Evolutionary conservation across 1,140 invertebrate species (phyloP).

Genomic region (Drosophila nigromelanica): DNA sequence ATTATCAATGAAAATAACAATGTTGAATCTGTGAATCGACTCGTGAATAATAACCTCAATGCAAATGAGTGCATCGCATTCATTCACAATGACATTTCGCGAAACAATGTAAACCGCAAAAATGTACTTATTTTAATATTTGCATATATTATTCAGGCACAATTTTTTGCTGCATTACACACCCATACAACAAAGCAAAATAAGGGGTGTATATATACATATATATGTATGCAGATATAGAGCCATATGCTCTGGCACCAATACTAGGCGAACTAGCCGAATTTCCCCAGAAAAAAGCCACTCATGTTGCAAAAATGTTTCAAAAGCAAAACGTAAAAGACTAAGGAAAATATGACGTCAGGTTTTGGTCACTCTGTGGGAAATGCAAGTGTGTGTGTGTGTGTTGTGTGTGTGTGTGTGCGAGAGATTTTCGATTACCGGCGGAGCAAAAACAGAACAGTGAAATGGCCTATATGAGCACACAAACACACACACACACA

Average conservation of each 20-base stretch:
- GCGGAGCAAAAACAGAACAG: conserved; percentile 18
- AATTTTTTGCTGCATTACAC: neutral
- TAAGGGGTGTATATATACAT: neutral
- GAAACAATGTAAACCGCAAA: conserved; percentile 38
- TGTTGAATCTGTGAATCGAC: neutral
- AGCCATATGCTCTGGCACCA: conserved; percentile 41
- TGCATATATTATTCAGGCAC: too few relatives aligned
- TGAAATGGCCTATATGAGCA: conserved; percentile 19
- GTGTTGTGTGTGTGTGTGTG: conserved; percentile 32
- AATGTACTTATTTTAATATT: neutral
- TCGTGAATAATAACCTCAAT: conserved; percentile 14
- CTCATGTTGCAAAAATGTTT: conserved; percentile 75
- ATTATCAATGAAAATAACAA: too few relatives aligned
- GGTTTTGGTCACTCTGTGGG: conserved; percentile 50
- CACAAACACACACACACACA: neutral
- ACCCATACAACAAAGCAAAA: neutral
- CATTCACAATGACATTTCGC: conserved; percentile 35
- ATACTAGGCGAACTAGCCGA: conserved; percentile 45
- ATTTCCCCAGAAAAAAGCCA: conserved; percentile 73
- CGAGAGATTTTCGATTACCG: conserved; percentile 28
- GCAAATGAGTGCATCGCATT: conserved; percentile 16
- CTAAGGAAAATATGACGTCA: conserved; percentile 76
- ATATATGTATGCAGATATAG: neutral
- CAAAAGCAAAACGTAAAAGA: conserved; percentile 47
- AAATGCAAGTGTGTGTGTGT: conserved; percentile 30